Base-by-base conservation (phyloP, 2,797 vertebrate species). In the Heteromormyrus szaboi region DNA sequence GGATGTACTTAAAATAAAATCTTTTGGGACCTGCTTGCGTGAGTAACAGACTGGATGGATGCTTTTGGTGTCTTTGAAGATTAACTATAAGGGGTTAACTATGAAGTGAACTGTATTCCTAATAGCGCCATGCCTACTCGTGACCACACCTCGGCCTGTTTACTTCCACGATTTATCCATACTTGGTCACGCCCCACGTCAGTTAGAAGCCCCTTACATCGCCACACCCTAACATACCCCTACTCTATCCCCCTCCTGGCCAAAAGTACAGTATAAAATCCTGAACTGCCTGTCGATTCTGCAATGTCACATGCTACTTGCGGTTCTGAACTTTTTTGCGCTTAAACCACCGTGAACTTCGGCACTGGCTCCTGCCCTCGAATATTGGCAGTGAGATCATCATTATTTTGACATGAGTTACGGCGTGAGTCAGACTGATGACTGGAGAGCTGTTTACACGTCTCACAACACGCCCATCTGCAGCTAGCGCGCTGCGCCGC, bases 351-450 rank as follows among this genome's bases (percentile, higher is more conserved):
- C 0, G 17, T 51, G 46, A 50, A 11, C 48, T 29, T 51, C 2
- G 3, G 8, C n/a, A 84, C 48, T 14, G n/a, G n/a, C n/a, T 50
- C n/a, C 48, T 25, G 19, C 41, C 7, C 9, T n/a, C 9, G 46
- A 84, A 51, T 51, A 48, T 12, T 84, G 81, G 81, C n/a, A 25
- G 12, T 84, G 81, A 84, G 8, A 51, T 84, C 81, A 84, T 84
- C 46, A 51, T 46, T 79, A 41, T 79, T 79, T 79, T 84, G 81
- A 84, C 81, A 50, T 79, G 72, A 79, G 72, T 79, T 79, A 79
- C 37, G 81, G n/a, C 44, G 22, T 48, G 81, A 84, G 81, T 84
- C 48, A 48, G 81, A 25, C 44, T 51, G 81, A 84, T 46, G 81
- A 46, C 81, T 84, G 81, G 48, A 12, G 44, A 84, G 8, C 44